phyloP scores from a whole-genome alignment of 2,888 invertebrate species.

The Cataglyphis rosenhaueri region DNA sequence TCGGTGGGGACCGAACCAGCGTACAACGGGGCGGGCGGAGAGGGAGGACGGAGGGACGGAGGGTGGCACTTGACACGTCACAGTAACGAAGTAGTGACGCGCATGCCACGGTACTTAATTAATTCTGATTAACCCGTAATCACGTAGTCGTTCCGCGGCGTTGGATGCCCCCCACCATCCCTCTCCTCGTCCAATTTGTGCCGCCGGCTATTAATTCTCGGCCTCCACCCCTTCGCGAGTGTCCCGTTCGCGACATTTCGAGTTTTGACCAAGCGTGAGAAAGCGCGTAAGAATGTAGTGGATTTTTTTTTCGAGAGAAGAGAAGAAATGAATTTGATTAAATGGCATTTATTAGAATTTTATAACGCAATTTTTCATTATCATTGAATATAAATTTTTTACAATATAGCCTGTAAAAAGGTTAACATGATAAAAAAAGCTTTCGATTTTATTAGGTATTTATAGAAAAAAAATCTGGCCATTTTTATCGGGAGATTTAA shows the following conservation, averaged over 20 bases:
- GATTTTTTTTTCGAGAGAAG: slow-evolving; percentile 13
- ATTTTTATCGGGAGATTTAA: not conserved
- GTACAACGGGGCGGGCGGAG: slow-evolving; percentile 5
- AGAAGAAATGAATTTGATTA: slow-evolving; percentile 16
- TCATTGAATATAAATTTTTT: not conserved
- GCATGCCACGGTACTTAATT: slow-evolving; percentile 85
- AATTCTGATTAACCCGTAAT: slow-evolving; percentile 85
- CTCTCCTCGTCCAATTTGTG: slow-evolving; percentile 81
- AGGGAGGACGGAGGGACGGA: slow-evolving; percentile 66
- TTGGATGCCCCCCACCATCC: slow-evolving; percentile 69
- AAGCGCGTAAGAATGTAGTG: slow-evolving; percentile 8
- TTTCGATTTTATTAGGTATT: not conserved
- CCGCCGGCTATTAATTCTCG: slow-evolving; percentile 79
- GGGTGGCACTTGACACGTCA: slow-evolving; percentile 84
- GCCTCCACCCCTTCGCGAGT: slow-evolving; percentile 60
- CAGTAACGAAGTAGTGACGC: slow-evolving; percentile 85
- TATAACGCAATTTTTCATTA: not conserved
- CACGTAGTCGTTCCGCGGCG: slow-evolving; percentile 83
- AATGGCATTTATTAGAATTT: slow-evolving; percentile 16
- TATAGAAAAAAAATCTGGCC: not conserved
- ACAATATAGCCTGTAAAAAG: not conserved
- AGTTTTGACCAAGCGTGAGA: slow-evolving; percentile 45
- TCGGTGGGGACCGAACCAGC: slow-evolving; percentile 67
- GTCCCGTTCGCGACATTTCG: slow-evolving; percentile 69
- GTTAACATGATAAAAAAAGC: not conserved